Base-by-base conservation (phyloP, 1,140 invertebrate species). In the Nasonia longicornis region DNA sequence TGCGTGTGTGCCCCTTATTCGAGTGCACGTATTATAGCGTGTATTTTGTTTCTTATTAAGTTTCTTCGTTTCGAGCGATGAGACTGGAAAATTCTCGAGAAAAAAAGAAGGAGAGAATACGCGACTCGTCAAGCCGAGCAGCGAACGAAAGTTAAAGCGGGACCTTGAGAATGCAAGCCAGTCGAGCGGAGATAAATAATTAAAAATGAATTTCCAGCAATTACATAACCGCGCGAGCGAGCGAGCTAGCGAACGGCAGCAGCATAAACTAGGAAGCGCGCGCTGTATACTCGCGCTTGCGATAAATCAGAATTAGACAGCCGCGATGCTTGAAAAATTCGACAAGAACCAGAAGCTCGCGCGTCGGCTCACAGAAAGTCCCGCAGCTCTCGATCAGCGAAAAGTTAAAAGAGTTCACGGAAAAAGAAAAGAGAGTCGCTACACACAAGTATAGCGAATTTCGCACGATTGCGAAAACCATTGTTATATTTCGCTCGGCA, bases 381-480 rank as follows among this genome's bases (percentile, higher is more conserved):
- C 31, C 31, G 26, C 26, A 26, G 26, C 26, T 31, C 31, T 31
- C 31, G 31, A 31, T 31, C 31, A 31, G 31, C 31, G 31, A 35
- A 35, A 35, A 42, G 8, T 8, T 42, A 42, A 42, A 42, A 63
- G 11, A 31, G 29, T 20, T 42, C n/a, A 76, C 58, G 77, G 31
- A 35, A 35, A 79, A 66, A 70, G 63, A n/a, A 35, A 63, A 10
- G 16, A 79, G 35, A 48, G 4, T 20, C 38, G 71, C 45, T 52
- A 20, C 71, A 29, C 22, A 58, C 77, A 52, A 52, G 16, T 16
- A 16, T 72, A 77, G 76, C 63, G 75, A 79, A 82, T 79, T 82
- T 82, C 77, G 77, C 81, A 79, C 77, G 81, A 82, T 82, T 79
- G 77, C 72, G 81, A 82, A 79, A 82, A 77, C 71, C 72, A 82